These are phyloP conservation scores for Ciconia boyciana DNA, from an alignment of 2,113 vertebrate species.

Conservation along the genomic window DNA sequence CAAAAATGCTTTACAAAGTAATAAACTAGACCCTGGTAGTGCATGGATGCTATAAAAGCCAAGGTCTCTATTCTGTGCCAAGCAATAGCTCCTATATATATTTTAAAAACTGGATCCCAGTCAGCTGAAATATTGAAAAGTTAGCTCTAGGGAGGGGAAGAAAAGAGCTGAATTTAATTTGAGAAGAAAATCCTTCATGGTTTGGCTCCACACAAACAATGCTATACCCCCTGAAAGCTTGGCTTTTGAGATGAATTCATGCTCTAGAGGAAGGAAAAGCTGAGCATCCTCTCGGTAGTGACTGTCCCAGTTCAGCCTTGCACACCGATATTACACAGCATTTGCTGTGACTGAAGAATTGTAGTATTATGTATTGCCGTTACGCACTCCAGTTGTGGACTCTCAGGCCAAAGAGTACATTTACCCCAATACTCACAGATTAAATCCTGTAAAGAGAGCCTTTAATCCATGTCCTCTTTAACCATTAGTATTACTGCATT, in stretches of 20 bases:
- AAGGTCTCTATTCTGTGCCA: background rate
- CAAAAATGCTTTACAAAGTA: background rate
- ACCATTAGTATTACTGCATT: background rate
- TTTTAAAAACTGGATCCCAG: background rate
- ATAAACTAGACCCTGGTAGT: background rate
- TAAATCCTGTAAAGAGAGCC: background rate
- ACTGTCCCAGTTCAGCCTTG: background rate
- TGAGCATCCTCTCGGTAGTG: background rate
- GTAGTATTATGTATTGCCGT: background rate
- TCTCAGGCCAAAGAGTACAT: background rate
- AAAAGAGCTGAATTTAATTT: conserved; percentile 13
- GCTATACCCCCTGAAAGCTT: background rate
- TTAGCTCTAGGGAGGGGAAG: background rate
- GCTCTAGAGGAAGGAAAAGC: background rate
- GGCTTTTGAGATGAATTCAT: background rate
- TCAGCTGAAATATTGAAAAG: conserved; percentile 8
- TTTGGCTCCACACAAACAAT: conserved; percentile 17
- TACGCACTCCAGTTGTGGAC: no score
- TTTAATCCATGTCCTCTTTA: background rate
- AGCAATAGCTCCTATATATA: background rate
- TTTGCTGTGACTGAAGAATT: background rate
- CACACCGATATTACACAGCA: background rate
- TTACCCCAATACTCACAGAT: background rate
- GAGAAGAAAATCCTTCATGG: background rate
- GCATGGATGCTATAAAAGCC: background rate